A percentile compares a stretch with the other conserved stretches of the same genome.
phyloP scores from a whole-genome alignment of 1,140 invertebrate genomes.

The Euura lappo region DNA sequence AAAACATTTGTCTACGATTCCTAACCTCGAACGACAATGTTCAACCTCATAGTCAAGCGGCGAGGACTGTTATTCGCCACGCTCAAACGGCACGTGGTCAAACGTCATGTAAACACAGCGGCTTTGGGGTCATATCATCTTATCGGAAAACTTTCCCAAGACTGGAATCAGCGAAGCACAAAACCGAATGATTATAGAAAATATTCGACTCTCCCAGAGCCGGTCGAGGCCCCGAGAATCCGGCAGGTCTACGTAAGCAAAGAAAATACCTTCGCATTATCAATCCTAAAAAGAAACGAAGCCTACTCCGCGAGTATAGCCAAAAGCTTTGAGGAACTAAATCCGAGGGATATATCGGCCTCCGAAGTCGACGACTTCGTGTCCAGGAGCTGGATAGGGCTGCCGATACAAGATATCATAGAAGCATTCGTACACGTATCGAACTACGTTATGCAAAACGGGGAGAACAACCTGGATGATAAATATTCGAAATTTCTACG shows the following conservation, averaged over 20 bases:
- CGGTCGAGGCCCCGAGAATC: not conserved
- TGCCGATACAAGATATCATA: constrained; percentile 19
- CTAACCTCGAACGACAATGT: not conserved
- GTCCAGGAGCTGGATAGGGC: constrained; percentile 13
- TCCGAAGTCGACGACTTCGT: no score
- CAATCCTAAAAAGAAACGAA: not conserved
- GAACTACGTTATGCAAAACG: constrained; percentile 17
- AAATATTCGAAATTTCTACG: constrained; percentile 12
- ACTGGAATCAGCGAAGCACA: no score
- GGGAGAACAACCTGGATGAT: not conserved
- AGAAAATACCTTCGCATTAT: not conserved
- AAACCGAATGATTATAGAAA: no score
- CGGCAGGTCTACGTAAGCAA: not conserved
- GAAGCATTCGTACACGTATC: constrained; percentile 28
- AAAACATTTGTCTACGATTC: no score
- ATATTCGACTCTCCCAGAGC: not conserved
- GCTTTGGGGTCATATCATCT: no score
- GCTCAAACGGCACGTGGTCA: not conserved
- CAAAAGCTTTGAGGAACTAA: not conserved
- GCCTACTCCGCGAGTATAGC: constrained; percentile 7
- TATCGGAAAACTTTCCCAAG: no score
- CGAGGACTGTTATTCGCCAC: not conserved
- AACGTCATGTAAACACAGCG: not conserved
- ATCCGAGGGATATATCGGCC: not conserved
- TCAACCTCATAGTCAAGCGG: not conserved